These are phyloP conservation scores for Leuciscus waleckii DNA, from an alignment of 2,797 vertebrate species.

Conservation along the genomic window DNA sequence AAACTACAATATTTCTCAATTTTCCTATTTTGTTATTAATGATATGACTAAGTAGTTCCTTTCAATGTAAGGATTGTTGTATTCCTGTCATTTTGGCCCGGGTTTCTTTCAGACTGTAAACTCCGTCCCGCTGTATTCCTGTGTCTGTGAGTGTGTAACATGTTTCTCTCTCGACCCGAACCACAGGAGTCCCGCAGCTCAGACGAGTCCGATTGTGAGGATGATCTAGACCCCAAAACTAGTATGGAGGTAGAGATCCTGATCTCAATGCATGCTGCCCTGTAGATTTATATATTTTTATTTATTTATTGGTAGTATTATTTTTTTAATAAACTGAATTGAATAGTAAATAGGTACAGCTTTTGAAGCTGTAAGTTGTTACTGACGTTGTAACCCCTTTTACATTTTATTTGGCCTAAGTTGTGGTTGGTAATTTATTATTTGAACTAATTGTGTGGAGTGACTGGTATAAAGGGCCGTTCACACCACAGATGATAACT, in stretches of 20 bases:
- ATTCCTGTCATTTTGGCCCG: background rate
- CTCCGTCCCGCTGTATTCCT: background rate
- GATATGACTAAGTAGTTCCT: background rate
- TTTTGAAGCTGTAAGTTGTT: background rate
- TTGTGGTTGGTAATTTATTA: background rate
- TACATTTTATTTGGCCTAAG: background rate
- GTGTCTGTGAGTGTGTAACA: conserved; percentile 53
- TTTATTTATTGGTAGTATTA: background rate
- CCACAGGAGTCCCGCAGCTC: conserved; percentile 95
- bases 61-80: background rate
- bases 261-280: conserved; percentile 55
- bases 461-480: background rate
- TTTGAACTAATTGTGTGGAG: conserved; percentile 3
- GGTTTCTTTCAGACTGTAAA: background rate
- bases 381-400: background rate
- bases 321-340: background rate
- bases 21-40: background rate
- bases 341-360: background rate
- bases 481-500: background rate
- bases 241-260: conserved; percentile 94
- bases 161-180: conserved; percentile 73
- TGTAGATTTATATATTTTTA: background rate
- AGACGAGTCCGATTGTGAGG: conserved; percentile 97
- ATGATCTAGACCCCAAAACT: conserved; percentile 95
- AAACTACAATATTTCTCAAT: background rate